A percentile compares a stretch with the other conserved stretches of the same genome.
Evolutionary conservation across 2,888 invertebrate genomes (phyloP).

Genomic region (Heliconius hortense): DNA sequence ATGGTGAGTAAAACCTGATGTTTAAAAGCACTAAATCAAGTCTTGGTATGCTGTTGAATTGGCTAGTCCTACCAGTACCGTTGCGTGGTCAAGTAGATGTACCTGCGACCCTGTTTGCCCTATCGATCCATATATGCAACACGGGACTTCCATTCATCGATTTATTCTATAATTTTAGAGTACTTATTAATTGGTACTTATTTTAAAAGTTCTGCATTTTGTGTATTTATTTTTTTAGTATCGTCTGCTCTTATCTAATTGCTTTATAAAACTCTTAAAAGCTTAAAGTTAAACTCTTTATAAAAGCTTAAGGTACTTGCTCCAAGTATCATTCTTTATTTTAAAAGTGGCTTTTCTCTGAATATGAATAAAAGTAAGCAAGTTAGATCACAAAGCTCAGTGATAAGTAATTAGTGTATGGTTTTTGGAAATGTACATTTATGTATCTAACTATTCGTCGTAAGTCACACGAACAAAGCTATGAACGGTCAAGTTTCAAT

Average conservation of each 20-base stretch:
- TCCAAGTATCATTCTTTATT: background rate
- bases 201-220: background rate
- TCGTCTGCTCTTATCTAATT: background rate
- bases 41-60: conserved; percentile 56
- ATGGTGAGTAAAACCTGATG: conserved; percentile 38
- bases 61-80: conserved; percentile 65
- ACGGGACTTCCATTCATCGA: conserved; percentile 35
- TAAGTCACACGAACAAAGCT: background rate
- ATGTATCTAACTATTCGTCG: background rate
- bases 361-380: background rate
- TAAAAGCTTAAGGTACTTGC: background rate
- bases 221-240: background rate
- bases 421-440: background rate
- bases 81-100: conserved; percentile 67
- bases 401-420: background rate
- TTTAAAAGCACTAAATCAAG: conserved; percentile 44
- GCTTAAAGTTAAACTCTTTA: background rate
- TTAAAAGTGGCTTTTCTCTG: background rate
- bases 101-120: conserved; percentile 70
- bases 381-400: background rate
- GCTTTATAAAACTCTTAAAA: background rate
- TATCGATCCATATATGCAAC: conserved; percentile 70
- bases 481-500: background rate
- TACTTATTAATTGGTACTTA: background rate
- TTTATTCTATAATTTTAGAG: conserved; percentile 14